Base-by-base conservation (phyloP, 1,140 invertebrate species). In the Drosophila sproati region DNA sequence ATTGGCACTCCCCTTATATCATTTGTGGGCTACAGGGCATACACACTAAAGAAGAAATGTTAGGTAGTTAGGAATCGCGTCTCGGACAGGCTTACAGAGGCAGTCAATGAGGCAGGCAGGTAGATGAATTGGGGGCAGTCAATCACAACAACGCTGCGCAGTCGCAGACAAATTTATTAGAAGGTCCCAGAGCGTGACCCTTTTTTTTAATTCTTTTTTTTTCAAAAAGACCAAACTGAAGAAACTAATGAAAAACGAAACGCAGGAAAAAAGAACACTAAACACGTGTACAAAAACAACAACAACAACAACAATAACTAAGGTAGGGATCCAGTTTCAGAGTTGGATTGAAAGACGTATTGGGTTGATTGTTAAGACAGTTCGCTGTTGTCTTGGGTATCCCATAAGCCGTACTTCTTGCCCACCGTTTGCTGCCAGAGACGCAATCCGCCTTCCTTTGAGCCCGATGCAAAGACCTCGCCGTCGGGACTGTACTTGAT, bases 381-480 rank as follows among this genome's bases (percentile, higher is more conserved):
- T 2, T 34, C 29, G 3, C 57, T 8, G 10, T 10, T 29, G 39
- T 12, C 2, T 37, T n/a, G 10, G 10, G 54, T 37, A 31, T 98
- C 97, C 98, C 98, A 99, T n/a, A 99, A 93, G 2, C 98, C 98
- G 91, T 99, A 99, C 7, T 96, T 98, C 93, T 98, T 98, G 70
- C 98, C 98, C 67, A 98, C 95, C 71, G 95, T 96, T 8, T 96
- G 98, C 93, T 98, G 97, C 97, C 97, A 98, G 47, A 99, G 93
- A 78, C 98, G 95, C 47, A 99, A 94, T 3, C 98, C 99, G 47
- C 98, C 98, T 93, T 98, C 98, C 93, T 98, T 97, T 32, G 97
- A 98, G 1, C 98, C 97, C 73, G 97, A 98, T 7, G 98, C 98
- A 93, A 98, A 99, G 51, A 99, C 93, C 93, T 99, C 98, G 37